Percentiles rank a stretch among this genome's conserved stretches.
Evolutionary conservation across 2,888 invertebrate species (phyloP).

Genomic region (Esperia sulphurella): DNA sequence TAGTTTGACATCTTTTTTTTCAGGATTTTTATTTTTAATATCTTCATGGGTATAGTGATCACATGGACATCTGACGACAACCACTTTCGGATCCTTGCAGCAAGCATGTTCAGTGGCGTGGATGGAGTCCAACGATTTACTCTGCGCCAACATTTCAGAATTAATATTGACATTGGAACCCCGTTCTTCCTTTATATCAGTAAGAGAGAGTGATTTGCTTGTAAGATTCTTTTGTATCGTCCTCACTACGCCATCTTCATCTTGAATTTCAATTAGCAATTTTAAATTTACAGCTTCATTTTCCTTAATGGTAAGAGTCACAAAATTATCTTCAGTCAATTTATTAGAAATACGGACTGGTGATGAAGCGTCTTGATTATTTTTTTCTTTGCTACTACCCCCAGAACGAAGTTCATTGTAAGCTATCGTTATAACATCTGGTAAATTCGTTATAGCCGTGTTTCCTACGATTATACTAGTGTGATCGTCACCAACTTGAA

Average conservation of each 20-base stretch:
- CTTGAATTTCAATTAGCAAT: slow-evolving; percentile 43
- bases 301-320: slow-evolving; percentile 32
- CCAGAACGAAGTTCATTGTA: neutral
- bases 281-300: slow-evolving; percentile 39
- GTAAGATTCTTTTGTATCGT: slow-evolving; percentile 8
- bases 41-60: slow-evolving; percentile 17
- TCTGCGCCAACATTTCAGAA: slow-evolving; percentile 18
- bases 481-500: neutral
- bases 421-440: neutral
- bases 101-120: slow-evolving; percentile 15
- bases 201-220: slow-evolving; percentile 14
- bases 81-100: slow-evolving; percentile 20
- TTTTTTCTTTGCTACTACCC: slow-evolving; percentile 4
- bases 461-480: neutral
- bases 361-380: neutral
- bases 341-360: neutral
- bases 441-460: neutral
- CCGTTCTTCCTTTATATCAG: slow-evolving; percentile 27
- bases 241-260: slow-evolving; percentile 15
- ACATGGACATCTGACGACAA: slow-evolving; percentile 31
- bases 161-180: slow-evolving; percentile 32
- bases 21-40: slow-evolving; percentile 7
- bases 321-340: slow-evolving; percentile 16
- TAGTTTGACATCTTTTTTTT: slow-evolving; percentile 19
- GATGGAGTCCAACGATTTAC: slow-evolving; percentile 23